These are phyloP conservation scores for Orycteropus afer DNA, from an alignment of 2,113 vertebrate genomes.

Conservation along the genomic window DNA sequence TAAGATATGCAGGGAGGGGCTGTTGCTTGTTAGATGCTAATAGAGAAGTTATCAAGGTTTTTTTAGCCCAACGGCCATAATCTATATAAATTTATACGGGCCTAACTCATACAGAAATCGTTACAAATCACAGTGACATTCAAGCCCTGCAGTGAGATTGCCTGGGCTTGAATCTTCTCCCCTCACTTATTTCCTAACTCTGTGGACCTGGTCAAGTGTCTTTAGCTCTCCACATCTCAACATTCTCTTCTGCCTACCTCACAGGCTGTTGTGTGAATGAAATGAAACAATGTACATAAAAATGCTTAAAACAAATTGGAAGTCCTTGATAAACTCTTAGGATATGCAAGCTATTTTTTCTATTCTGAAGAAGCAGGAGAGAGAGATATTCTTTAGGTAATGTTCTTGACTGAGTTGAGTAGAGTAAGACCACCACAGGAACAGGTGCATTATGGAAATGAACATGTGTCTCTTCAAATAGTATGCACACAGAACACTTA, in stretches of 20 bases:
- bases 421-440: background rate
- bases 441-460: slow-evolving; percentile 73
- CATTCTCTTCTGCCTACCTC: slow-evolving; percentile 31
- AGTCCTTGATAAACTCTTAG: slow-evolving; percentile 4
- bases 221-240: background rate
- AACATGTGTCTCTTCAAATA: slow-evolving; percentile 64
- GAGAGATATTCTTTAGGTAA: slow-evolving; percentile 16
- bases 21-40: background rate
- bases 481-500: slow-evolving; percentile 70
- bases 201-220: background rate
- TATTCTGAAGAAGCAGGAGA: slow-evolving; percentile 18
- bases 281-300: slow-evolving; percentile 30
- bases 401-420: background rate
- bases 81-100: background rate
- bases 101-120: background rate
- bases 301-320: background rate
- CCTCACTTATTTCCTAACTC: background rate
- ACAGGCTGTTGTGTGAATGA: background rate
- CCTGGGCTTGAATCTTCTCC: background rate
- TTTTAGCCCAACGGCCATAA: background rate
- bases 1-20: background rate
- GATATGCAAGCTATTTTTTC: slow-evolving; percentile 50
- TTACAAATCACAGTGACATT: background rate
- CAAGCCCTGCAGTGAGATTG: background rate
- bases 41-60: background rate